Evolutionary conservation across 2,888 invertebrate species (phyloP).

Genomic region (Melitaea athalia): DNA sequence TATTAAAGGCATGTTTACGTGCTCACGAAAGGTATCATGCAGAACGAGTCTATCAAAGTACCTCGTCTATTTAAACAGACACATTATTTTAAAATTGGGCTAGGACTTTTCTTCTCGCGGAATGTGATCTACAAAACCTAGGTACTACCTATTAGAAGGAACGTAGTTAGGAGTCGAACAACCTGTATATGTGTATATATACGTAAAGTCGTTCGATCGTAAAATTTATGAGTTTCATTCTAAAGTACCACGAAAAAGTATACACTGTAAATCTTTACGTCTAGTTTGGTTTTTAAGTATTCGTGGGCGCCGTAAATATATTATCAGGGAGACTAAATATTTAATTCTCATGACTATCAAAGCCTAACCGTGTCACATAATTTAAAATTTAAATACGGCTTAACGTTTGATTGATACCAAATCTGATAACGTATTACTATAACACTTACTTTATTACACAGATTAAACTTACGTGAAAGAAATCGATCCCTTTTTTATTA

Average conservation of each 20-base stretch:
- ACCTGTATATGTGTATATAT: too few species aligned
- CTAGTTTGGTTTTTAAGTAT: background rate
- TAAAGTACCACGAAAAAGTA: background rate
- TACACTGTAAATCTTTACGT: background rate
- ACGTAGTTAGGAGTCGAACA: too few species aligned
- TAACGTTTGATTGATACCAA: slow-evolving; percentile 16
- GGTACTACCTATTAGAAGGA: too few species aligned
- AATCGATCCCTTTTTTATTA: background rate
- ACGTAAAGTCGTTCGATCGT: background rate
- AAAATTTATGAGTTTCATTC: background rate
- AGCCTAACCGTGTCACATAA: slow-evolving; percentile 10
- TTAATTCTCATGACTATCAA: slow-evolving; percentile 7
- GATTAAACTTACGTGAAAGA: background rate
- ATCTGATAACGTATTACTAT: slow-evolving; percentile 18
- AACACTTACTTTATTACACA: slow-evolving; percentile 9
- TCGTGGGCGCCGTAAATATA: background rate
- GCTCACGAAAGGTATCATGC: too few species aligned
- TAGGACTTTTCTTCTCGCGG: too few species aligned
- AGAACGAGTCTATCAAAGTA: too few species aligned
- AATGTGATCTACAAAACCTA: too few species aligned
- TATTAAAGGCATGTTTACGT: too few species aligned
- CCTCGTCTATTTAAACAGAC: too few species aligned
- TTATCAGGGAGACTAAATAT: background rate
- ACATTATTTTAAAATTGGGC: too few species aligned
- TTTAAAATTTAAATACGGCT: slow-evolving; percentile 7